Conservation (phyloP, 2,113 vertebrate species). For the Mormyrus iriodes region DNA sequence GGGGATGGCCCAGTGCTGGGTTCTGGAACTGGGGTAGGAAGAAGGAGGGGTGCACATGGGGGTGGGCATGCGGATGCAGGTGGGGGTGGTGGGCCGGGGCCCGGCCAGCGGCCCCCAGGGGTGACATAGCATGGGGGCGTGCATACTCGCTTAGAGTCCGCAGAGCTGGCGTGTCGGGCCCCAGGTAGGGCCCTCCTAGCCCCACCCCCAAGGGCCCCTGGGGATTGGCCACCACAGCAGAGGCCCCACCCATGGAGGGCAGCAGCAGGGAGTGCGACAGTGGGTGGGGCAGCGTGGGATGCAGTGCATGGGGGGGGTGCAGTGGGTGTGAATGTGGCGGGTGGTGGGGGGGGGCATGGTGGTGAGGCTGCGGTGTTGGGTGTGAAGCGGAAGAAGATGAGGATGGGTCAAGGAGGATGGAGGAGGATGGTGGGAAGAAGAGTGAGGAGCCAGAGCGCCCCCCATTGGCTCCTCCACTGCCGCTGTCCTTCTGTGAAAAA, state of each 20-base stretch:
- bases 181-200: slow-evolving; percentile 89
- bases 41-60: slow-evolving; percentile 66
- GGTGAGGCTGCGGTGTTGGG: slow-evolving; percentile 48
- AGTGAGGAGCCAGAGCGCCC: slow-evolving; percentile 61
- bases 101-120: slow-evolving; percentile 59
- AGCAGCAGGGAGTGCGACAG: slow-evolving; percentile 71
- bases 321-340: slow-evolving; percentile 51
- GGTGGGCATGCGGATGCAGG: slow-evolving; percentile 58
- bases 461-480: slow-evolving; percentile 32
- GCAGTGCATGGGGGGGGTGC: slow-evolving; percentile 56
- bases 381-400: slow-evolving; percentile 54
- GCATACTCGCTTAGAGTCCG: slow-evolving; percentile 96
- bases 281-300: slow-evolving; percentile 57
- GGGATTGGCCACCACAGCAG: slow-evolving; percentile 59
- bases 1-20: slow-evolving; percentile 59
- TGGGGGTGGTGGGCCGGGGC: slow-evolving; percentile 58
- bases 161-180: slow-evolving; percentile 89
- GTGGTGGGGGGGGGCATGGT: slow-evolving; percentile 54
- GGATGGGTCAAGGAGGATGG: slow-evolving; percentile 62
- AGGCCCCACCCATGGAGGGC: slow-evolving; percentile 69
- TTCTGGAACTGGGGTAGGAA: slow-evolving; percentile 70
- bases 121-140: slow-evolving; percentile 93
- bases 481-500: slow-evolving; percentile 61
- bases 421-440: slow-evolving; percentile 65
- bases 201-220: slow-evolving; percentile 69